These are phyloP conservation scores for Plecturocebus donacophilus DNA, from an alignment of 2,113 vertebrate species.

Conservation along the genomic window DNA sequence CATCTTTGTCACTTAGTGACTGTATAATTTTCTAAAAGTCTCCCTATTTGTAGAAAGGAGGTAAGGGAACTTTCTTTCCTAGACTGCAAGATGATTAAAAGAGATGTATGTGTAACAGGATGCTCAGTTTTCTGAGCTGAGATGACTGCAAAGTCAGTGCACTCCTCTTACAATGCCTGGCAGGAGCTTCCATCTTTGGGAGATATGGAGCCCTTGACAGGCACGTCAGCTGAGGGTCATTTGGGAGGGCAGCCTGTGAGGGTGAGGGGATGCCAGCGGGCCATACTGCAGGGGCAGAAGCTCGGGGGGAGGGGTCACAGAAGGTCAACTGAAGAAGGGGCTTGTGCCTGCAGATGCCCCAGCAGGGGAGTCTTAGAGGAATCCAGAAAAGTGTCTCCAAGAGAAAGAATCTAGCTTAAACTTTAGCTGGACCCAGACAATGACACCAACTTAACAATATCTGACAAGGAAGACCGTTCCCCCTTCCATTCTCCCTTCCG, in stretches of 20 bases:
- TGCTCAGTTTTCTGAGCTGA: background rate
- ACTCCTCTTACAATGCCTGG: background rate
- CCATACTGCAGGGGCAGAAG: background rate
- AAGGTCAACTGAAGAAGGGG: background rate
- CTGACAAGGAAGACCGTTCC: background rate
- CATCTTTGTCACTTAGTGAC: background rate
- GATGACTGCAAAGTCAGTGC: background rate
- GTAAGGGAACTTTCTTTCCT: background rate
- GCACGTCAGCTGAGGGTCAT: accelerated
- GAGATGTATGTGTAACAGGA: background rate
- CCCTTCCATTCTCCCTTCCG: background rate
- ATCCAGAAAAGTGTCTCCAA: background rate
- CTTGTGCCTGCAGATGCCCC: background rate
- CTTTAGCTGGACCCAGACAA: background rate
- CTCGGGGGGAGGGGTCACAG: no score
- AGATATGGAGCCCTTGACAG: background rate
- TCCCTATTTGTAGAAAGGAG: background rate
- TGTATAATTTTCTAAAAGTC: background rate
- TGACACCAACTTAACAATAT: background rate
- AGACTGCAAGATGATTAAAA: background rate
- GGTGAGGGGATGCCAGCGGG: background rate
- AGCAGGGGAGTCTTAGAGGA: background rate
- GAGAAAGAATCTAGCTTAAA: background rate
- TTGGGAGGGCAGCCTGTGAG: background rate
- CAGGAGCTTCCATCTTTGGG: background rate